Percentiles rank a stretch among this genome's conserved stretches.
Conservation (phyloP, 1,140 invertebrate genomes). For the Caenorhabditis latens region DNA sequence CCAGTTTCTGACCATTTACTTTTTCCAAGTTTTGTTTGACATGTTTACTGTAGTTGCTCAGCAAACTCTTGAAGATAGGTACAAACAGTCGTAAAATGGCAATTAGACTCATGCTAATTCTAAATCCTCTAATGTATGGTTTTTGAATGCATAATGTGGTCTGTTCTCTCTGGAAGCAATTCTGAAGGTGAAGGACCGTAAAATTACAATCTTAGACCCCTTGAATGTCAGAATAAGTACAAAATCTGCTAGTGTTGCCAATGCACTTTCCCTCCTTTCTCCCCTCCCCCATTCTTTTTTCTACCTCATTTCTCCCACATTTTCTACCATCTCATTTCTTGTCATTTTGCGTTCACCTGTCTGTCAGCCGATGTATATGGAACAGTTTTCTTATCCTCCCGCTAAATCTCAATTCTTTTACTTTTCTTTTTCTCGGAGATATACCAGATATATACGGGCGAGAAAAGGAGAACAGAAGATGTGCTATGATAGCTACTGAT, state of each 20-base stretch:
- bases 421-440: conserved; percentile 26
- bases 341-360: conserved; percentile 42
- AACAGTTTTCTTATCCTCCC: conserved; percentile 32
- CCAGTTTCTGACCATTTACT: background rate
- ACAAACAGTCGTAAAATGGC: background rate
- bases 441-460: conserved; percentile 15
- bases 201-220: background rate
- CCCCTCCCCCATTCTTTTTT: background rate
- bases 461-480: conserved; percentile 5
- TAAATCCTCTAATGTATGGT: background rate
- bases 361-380: conserved; percentile 21
- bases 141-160: background rate
- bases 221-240: background rate
- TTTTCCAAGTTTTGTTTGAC: background rate
- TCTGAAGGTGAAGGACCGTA: background rate
- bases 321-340: background rate
- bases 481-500: conserved; percentile 56
- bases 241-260: too few relatives aligned
- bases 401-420: conserved; percentile 9
- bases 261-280: too few relatives aligned
- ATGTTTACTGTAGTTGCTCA: background rate
- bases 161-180: background rate
- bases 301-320: background rate
- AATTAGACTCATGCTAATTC: conserved; percentile 13
- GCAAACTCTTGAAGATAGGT: background rate